Conservation (phyloP, 2,888 invertebrate genomes). For the Dusona sp. region DNA sequence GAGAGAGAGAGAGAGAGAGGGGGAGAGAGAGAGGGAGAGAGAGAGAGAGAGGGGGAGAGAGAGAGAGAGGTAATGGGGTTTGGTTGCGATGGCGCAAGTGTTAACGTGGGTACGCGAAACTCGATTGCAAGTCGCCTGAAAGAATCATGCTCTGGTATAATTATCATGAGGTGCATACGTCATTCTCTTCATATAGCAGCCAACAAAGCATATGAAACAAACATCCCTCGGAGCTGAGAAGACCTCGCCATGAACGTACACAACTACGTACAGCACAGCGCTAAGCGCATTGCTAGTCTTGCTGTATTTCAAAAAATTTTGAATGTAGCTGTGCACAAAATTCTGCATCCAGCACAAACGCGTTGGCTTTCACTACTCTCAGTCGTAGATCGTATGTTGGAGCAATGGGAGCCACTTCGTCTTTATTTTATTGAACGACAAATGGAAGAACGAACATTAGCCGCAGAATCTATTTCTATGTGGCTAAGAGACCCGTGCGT, state of each 20-base stretch:
- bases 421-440: conserved; percentile 8
- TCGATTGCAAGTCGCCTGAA: conserved; percentile 25
- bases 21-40: too few relatives aligned
- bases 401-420: conserved; percentile 20
- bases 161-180: conserved; percentile 23
- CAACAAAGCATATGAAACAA: conserved; percentile 24
- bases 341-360: conserved; percentile 23
- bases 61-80: conserved; percentile 78
- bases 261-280: conserved; percentile 33
- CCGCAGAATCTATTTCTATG: conserved; percentile 1
- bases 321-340: conserved; percentile 25
- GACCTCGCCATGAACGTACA: conserved; percentile 20
- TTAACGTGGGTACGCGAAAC: conserved; percentile 11
- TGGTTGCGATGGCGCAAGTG: conserved; percentile 46
- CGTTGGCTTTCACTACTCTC: conserved; percentile 30
- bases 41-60: too few relatives aligned
- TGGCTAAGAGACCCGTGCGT: conserved; percentile 17
- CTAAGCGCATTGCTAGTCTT: conserved; percentile 11
- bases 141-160: conserved; percentile 22
- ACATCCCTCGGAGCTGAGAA: conserved; percentile 25
- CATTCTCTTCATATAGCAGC: conserved; percentile 26
- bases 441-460: conserved; percentile 17
- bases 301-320: conserved; percentile 23
- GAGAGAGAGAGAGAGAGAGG: too few relatives aligned
- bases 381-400: conserved; percentile 21